Percentiles rank a stretch among this genome's conserved stretches.
Conservation (phyloP, 2,888 invertebrate genomes). For the Spialia ferax region DNA sequence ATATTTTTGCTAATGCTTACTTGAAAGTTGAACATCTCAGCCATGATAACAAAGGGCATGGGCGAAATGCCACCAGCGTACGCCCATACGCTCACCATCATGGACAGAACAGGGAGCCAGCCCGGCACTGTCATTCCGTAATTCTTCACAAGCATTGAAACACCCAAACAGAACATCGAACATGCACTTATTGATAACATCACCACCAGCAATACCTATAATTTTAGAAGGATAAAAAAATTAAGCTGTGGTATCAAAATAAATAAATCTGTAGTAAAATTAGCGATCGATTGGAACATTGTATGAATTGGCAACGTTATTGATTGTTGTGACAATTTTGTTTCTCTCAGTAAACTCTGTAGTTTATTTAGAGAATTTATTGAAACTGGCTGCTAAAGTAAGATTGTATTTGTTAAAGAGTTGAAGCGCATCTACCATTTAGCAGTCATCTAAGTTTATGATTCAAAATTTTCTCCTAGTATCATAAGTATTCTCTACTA, state of each 20-base stretch:
- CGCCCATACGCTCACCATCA: slow-evolving; percentile 52
- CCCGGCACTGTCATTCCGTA: slow-evolving; percentile 49
- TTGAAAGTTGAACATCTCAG: slow-evolving; percentile 66
- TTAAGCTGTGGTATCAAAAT: neutral
- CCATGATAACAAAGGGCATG: slow-evolving; percentile 61
- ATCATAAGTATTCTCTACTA: too few species aligned
- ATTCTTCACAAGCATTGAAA: slow-evolving; percentile 49
- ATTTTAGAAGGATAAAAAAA: neutral
- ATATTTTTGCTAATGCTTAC: slow-evolving; percentile 45
- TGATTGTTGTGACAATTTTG: too few species aligned
- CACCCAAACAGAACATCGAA: slow-evolving; percentile 51
- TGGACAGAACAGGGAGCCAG: slow-evolving; percentile 56
- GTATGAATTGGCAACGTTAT: too few species aligned
- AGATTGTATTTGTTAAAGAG: too few species aligned
- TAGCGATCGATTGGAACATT: neutral
- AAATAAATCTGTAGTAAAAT: neutral
- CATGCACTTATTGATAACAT: slow-evolving; percentile 44
- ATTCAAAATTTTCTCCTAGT: too few species aligned
- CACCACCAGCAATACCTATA: slow-evolving; percentile 15
- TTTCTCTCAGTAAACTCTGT: too few species aligned
- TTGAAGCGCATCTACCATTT: too few species aligned
- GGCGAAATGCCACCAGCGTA: slow-evolving; percentile 59
- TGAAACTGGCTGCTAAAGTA: too few species aligned
- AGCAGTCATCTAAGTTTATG: too few species aligned
- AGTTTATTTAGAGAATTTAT: too few species aligned